Evolutionary conservation across 1,140 invertebrate genomes (phyloP).

Genomic region (Sinella curviseta): DNA sequence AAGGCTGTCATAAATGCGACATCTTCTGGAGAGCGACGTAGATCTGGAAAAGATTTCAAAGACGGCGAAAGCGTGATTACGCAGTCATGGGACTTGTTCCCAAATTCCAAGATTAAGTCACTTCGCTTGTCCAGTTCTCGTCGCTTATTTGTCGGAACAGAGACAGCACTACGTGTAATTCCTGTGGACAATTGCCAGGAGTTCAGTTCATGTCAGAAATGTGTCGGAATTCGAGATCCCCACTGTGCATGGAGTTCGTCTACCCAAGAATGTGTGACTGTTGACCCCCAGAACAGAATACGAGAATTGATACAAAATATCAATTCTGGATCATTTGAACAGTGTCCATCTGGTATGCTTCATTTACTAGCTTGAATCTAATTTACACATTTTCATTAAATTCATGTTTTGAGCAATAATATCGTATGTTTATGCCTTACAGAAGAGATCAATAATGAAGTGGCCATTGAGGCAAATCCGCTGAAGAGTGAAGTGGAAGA

Average conservation of each 20-base stretch:
- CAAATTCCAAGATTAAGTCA: slow-evolving; percentile 43
- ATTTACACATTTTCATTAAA: too few relatives aligned
- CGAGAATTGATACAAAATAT: not conserved
- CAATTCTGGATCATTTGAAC: not conserved
- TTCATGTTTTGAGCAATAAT: too few relatives aligned
- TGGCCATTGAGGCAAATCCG: not conserved
- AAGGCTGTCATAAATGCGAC: slow-evolving; percentile 82
- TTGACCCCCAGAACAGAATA: not conserved
- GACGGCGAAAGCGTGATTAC: slow-evolving; percentile 57
- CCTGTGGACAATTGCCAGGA: slow-evolving; percentile 65
- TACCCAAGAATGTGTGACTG: not conserved
- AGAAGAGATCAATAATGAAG: not conserved
- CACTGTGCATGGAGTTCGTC: slow-evolving; percentile 91
- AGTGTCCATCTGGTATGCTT: not conserved
- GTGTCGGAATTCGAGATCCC: slow-evolving; percentile 90
- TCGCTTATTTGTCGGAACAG: slow-evolving; percentile 85
- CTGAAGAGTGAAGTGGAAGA: slow-evolving; percentile 10
- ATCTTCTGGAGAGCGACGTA: slow-evolving; percentile 64
- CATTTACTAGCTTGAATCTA: not conserved
- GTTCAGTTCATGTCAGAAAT: slow-evolving; percentile 67
- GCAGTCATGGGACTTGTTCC: slow-evolving; percentile 47
- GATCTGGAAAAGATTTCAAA: slow-evolving; percentile 71
- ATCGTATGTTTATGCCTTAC: not conserved
- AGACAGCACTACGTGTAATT: slow-evolving; percentile 80
- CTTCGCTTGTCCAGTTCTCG: slow-evolving; percentile 60